Percentiles rank a stretch among this genome's conserved stretches.
phyloP scores from a whole-genome alignment of 1,140 invertebrate species.

The Drosophila chauvacae region DNA sequence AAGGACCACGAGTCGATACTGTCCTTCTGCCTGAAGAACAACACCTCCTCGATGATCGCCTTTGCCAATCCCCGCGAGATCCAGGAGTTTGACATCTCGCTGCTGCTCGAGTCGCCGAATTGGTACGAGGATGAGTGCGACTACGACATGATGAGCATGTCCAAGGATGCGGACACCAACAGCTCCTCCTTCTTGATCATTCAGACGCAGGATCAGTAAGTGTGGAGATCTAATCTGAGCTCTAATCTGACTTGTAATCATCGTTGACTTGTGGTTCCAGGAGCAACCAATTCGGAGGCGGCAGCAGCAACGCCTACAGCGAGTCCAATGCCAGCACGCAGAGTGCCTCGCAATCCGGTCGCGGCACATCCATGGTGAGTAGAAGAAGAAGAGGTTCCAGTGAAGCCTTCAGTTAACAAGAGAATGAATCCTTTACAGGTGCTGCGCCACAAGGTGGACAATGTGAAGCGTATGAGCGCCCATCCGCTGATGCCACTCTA shows the following conservation, averaged over 20 bases:
- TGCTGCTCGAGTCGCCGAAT: conserved; percentile 93
- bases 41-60: conserved; percentile 91
- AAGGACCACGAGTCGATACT: conserved; percentile 99
- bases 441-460: conserved; percentile 94
- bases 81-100: conserved; percentile 98
- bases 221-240: no score
- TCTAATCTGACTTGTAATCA: no score
- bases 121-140: conserved; percentile 98
- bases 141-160: conserved; percentile 95
- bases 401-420: no score
- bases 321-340: conserved; percentile 72
- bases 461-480: conserved; percentile 96
- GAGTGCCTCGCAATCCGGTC: conserved; percentile 92
- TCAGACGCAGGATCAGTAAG: conserved; percentile 89
- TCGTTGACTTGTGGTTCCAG: conserved; percentile 13
- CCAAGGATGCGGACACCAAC: conserved; percentile 91
- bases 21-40: conserved; percentile 97
- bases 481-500: conserved; percentile 98
- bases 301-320: conserved; percentile 45
- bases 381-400: no score
- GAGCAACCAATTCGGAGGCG: conserved; percentile 53
- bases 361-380: conserved; percentile 94
- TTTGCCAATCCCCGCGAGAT: conserved; percentile 98
- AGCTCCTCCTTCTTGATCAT: conserved; percentile 96
- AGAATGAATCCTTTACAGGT: conserved; percentile 86